Base-by-base conservation (phyloP, 37 sponge, comb jelly and placozoan genomes). In the Crambe crambe region DNA sequence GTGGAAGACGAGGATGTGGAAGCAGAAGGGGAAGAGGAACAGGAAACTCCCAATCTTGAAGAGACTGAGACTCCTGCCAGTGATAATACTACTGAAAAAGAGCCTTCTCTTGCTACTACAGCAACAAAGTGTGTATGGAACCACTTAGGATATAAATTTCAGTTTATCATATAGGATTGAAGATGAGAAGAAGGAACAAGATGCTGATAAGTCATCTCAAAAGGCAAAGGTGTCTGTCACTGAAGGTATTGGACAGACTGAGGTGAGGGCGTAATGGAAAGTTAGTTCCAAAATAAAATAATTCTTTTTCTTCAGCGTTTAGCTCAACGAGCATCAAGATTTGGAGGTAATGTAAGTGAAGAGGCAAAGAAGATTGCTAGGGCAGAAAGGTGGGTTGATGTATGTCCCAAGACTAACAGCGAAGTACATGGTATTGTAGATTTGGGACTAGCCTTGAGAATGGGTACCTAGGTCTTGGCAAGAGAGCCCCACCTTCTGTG, bases 291-390 rank as follows among this genome's bases (percentile, higher is more conserved):
- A 4, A 8, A 9, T 61, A 23, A 23, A 20, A 21, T 9, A 8
- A 61, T 9, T 35, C 38, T 68, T 37, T 23, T 70, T 29, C 23
- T 42, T 21, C 37, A 91, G 83, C 38, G 77, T 21, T 21, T 87
- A 38, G 57, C 60, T 15, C 56, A 63, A 43, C 73, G 93, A 29
- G 86, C 85, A 58, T 56, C 86, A 76, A 80, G 82, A 75, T 93
- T 93, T 89, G 94, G 94, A n/a, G 79, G 20, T 29, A 77, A 75
- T 36, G 56, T 41, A 23, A 88, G 89, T 59, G 85, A 80, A 30
- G 80, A 80, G 25, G 90, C 87, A 4, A 94, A 94, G 83, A 94
- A 94, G 67, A 37, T 66, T 56, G 84, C 87, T 25, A 40, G 94
- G 30, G 87, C 84, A n/a, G 78, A 94, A 37, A 89, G 90, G 89